Evolutionary conservation across 2,888 invertebrate species (phyloP).

Genomic region (Drosophila paramelanica): DNA sequence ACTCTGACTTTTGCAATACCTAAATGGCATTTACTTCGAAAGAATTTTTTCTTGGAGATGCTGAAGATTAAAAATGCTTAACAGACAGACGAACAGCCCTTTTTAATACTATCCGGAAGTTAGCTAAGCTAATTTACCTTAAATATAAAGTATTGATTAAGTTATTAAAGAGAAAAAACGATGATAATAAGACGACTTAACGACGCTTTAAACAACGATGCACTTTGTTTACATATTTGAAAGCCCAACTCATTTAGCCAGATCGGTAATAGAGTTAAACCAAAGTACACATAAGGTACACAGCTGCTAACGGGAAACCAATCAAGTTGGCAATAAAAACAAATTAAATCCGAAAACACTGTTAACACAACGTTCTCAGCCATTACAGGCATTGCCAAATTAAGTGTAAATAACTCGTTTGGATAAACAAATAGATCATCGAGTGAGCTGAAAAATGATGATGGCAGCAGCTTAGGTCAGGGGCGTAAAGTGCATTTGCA

Average conservation of each 20-base stretch:
- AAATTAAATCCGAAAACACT: slow-evolving; percentile 40
- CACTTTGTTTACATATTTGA: neutral
- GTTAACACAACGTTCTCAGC: slow-evolving; percentile 7
- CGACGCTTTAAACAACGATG: too few species aligned
- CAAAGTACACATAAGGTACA: neutral
- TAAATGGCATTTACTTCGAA: too few species aligned
- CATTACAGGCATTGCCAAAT: slow-evolving; percentile 72
- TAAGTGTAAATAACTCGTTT: slow-evolving; percentile 81
- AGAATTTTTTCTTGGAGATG: too few species aligned
- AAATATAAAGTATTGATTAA: too few species aligned
- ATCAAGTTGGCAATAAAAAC: slow-evolving; percentile 26
- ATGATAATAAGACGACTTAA: too few species aligned
- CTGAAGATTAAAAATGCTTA: too few species aligned
- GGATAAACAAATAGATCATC: slow-evolving; percentile 79
- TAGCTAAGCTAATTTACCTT: too few species aligned
- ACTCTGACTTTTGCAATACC: neutral
- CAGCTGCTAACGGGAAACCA: slow-evolving; percentile 3
- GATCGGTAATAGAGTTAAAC: neutral
- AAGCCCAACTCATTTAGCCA: neutral
- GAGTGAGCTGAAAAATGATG: slow-evolving; percentile 38
- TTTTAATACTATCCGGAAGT: too few species aligned
- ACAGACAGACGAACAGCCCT: too few species aligned
- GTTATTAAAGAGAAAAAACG: too few species aligned
- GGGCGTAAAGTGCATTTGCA: slow-evolving; percentile 67
- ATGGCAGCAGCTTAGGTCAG: slow-evolving; percentile 11